Evolutionary conservation across 2,888 invertebrate genomes (phyloP), one percentile per base, ranked within the genome.

Genomic region (Syrphus vitripennis): DNA sequence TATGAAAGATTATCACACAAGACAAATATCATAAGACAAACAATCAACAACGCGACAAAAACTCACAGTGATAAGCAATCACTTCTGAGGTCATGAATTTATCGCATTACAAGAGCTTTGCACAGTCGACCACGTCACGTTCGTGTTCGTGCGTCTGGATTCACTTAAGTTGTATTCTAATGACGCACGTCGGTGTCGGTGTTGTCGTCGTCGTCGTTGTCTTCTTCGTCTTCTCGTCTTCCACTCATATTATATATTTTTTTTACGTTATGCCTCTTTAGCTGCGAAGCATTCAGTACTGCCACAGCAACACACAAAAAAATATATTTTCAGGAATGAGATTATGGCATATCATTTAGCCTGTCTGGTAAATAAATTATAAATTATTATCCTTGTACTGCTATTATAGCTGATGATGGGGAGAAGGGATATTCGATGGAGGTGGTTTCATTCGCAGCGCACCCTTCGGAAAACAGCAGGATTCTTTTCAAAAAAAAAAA

Each of bases 321-420:
- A 1, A 16, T 10, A 24, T 16, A n/a, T 53, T 70, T 40, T 9
- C 24, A 70, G 70, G 69, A 24, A 70, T 21, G 9, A 69, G 67
- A 81, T 81, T 81, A 69, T 70, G 48, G 57, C 40, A 82, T 77
- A 77, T 42, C 63, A 82, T 82, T 82, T 76, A 71, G 61, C 71
- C 63, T 71, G 65, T 57, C 70, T 67, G 71, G 65, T 83, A 45
- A 83, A 83, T 59, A 77, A 77, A 78, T 83, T 71, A 83, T 72
- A 78, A 40, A 45, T 40, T 55, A 67, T 67, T 50, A 67, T 67
- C 24, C 21, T 16, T 50, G 19, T 59, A 10, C 7, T 12, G 21
- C 21, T 59, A 21, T n/a, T n/a, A 3, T 9, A 10, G 16, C 7
- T n/a, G 53, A 6, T 3, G 16, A 4, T n/a, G 14, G 14, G 37